Conservation (phyloP, 2,888 invertebrate genomes). For the Chironomus riparius region DNA sequence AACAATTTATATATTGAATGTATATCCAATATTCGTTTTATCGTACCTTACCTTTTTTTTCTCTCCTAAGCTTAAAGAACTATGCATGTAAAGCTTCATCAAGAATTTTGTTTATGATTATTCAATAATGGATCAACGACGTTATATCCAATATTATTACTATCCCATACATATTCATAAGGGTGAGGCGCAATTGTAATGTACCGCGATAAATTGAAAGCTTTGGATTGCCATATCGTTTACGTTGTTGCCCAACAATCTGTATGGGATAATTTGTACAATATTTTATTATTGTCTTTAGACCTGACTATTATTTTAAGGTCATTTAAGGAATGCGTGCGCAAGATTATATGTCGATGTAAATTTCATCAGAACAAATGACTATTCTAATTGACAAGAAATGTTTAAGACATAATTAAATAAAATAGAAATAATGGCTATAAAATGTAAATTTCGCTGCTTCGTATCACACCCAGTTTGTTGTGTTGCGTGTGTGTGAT, state of each 20-base stretch:
- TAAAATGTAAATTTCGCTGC: background rate
- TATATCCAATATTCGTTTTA: background rate
- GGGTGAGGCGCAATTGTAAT: background rate
- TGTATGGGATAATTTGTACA: background rate
- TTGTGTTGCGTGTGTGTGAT: background rate
- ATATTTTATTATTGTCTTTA: background rate
- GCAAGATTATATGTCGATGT: background rate
- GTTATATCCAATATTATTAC: background rate
- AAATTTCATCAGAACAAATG: background rate
- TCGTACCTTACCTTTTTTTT: too few relatives aligned
- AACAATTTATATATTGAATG: background rate
- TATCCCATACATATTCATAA: background rate
- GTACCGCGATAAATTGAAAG: slow-evolving; percentile 5
- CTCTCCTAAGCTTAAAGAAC: too few relatives aligned
- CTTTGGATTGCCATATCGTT: background rate
- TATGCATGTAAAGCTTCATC: background rate
- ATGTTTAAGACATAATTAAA: background rate
- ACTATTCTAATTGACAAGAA: background rate
- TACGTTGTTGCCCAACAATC: background rate
- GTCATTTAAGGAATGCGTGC: background rate
- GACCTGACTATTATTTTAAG: background rate
- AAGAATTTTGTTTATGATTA: slow-evolving; percentile 20
- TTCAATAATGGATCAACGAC: slow-evolving; percentile 16
- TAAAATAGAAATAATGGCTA: background rate
- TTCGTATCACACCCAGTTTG: background rate